Percentiles rank a stretch among this genome's conserved stretches.
phyloP scores from a whole-genome alignment of 2,888 invertebrate species.

The Macaria liturata region DNA sequence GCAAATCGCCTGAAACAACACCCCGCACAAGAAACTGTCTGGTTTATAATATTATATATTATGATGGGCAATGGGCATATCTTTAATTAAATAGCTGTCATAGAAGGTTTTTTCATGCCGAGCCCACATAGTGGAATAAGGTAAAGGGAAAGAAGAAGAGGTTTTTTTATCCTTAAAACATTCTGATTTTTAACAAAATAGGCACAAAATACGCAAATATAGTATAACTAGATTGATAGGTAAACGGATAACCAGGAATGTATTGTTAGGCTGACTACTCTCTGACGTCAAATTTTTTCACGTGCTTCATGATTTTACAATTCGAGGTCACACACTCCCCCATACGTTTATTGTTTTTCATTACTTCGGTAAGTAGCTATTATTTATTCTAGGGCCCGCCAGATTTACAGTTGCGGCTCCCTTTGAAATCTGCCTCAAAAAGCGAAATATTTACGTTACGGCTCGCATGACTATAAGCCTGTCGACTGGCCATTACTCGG shows the following conservation, averaged over 20 bases:
- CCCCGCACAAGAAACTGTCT: too few species aligned
- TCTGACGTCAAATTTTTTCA: conserved; percentile 13
- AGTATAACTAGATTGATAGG: too few species aligned
- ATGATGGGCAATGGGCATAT: too few species aligned
- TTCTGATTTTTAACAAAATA: too few species aligned
- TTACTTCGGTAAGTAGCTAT: conserved; percentile 44
- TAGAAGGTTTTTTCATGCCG: too few species aligned
- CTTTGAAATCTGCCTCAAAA: conserved; percentile 67
- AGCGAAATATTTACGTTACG: conserved; percentile 67
- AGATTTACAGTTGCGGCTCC: conserved; percentile 60
- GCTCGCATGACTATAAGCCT: conserved; percentile 67
- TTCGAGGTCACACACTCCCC: conserved; percentile 53
- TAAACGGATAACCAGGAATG: not conserved
- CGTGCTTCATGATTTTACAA: conserved; percentile 38
- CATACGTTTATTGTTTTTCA: conserved; percentile 64
- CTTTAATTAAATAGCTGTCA: too few species aligned
- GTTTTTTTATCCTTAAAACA: too few species aligned
- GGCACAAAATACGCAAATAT: too few species aligned
- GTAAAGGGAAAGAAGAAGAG: too few species aligned
- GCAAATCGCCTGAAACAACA: too few species aligned
- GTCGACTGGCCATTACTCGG: conserved; percentile 67
- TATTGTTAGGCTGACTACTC: not conserved
- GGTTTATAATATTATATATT: too few species aligned
- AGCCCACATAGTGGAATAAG: too few species aligned
- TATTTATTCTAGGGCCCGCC: conserved; percentile 17